Evolutionary conservation across 2,113 vertebrate species (phyloP).

Genomic region (Haliaeetus leucogaster): DNA sequence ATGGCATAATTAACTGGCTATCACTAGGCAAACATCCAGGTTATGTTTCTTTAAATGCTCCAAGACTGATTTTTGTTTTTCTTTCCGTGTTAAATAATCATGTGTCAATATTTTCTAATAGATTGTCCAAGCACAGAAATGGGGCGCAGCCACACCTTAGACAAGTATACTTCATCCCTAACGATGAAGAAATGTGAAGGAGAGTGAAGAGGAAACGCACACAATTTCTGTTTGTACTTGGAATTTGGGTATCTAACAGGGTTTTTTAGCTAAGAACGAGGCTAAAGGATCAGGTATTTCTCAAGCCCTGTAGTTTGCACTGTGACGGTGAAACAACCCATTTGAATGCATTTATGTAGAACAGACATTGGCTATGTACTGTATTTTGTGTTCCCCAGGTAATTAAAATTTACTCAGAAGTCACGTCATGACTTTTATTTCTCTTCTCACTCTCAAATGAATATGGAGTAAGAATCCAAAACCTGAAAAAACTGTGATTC

Average conservation of each 20-base stretch:
- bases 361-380: rapidly evolving
- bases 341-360: not conserved
- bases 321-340: not conserved
- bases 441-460: not conserved
- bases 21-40: not conserved
- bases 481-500: rapidly evolving
- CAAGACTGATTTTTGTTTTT: not conserved
- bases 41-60: not conserved
- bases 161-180: not conserved
- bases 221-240: not conserved
- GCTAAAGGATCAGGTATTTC: not conserved
- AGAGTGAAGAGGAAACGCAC: not conserved
- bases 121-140: not conserved
- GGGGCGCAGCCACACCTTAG: not conserved
- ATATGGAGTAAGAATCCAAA: not conserved
- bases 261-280: not conserved
- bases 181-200: not conserved
- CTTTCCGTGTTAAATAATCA: not conserved
- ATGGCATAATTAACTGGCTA: not conserved
- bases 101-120: not conserved
- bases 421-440: not conserved
- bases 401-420: not conserved
- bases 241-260: not conserved
- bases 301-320: not conserved
- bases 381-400: not conserved